Evolutionary conservation across 1,140 invertebrate genomes (phyloP), one percentile per base, ranked within the genome.

Genomic region (Ganaspis sp.): DNA sequence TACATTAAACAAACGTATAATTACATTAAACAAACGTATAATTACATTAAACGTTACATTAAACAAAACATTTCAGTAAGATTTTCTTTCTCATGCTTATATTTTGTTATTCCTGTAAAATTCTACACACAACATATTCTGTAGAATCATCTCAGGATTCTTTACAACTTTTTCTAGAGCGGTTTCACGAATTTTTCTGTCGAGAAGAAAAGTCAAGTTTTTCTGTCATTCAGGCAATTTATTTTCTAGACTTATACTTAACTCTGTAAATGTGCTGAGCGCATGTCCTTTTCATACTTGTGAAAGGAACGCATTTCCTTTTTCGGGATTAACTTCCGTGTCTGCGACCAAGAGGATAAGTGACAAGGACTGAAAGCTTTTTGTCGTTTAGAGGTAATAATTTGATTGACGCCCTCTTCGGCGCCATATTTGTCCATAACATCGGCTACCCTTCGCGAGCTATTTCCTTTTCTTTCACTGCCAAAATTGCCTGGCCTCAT

Each of bases 141-240:
- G n/a, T n/a, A n/a, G n/a, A n/a, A n/a, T n/a, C n/a, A n/a, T n/a
- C n/a, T n/a, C n/a, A n/a, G n/a, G n/a, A n/a, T n/a, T n/a, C n/a
- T n/a, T n/a, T n/a, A n/a, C n/a, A n/a, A n/a, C n/a, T n/a, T n/a
- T n/a, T n/a, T n/a, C n/a, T n/a, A n/a, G n/a, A n/a, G n/a, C n/a
- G n/a, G n/a, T n/a, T n/a, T n/a, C n/a, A n/a, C n/a, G n/a, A n/a
- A n/a, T n/a, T n/a, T n/a, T n/a, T n/a, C n/a, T n/a, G n/a, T n/a
- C n/a, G n/a, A n/a, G n/a, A n/a, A 73, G 80, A 73, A 26, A 70
- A 72, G 75, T 71, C 80, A 81, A 79, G 84, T 77, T 83, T 82
- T 85, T n/a, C 81, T 76, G 81, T 83, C 83, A 84, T 84, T 84
- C 79, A 74, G 80, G 78, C 82, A 80, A 87, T 88, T 87, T 86